Evolutionary conservation across 2,888 invertebrate genomes (phyloP).

Genomic region (Synergus gifuensis): DNA sequence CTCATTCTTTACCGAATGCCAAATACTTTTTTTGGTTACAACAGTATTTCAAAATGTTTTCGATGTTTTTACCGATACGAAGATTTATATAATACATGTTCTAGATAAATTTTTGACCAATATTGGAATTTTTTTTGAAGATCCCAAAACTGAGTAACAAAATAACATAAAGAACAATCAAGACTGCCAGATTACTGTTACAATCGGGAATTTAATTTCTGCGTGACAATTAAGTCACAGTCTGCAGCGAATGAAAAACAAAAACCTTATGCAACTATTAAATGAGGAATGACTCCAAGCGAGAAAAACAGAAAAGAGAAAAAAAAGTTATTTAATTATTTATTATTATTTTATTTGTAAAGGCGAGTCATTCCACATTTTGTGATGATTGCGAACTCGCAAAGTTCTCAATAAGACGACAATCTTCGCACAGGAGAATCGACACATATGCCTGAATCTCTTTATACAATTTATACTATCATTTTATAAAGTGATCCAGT

Average conservation of each 20-base stretch:
- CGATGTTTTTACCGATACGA: slow-evolving; percentile 31
- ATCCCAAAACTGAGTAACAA: background rate
- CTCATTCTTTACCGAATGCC: slow-evolving; percentile 38
- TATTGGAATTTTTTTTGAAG: background rate
- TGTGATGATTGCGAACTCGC: background rate
- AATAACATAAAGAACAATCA: slow-evolving; percentile 2
- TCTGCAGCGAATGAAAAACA: background rate
- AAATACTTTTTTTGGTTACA: slow-evolving; percentile 42
- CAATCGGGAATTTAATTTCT: background rate
- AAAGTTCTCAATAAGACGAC: slow-evolving; percentile 2
- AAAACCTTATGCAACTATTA: background rate
- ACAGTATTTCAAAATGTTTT: slow-evolving; percentile 39
- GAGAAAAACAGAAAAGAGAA: background rate
- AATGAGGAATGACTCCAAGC: background rate
- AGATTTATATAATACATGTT: slow-evolving; percentile 1
- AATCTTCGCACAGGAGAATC: slow-evolving; percentile 3
- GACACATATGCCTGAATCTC: background rate
- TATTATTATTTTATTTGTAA: slow-evolving; percentile 13
- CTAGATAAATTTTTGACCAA: background rate
- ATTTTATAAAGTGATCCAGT: background rate
- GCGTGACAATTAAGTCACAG: background rate
- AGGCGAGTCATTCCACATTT: slow-evolving; percentile 6
- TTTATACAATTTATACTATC: background rate
- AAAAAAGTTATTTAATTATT: background rate
- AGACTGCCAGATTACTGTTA: slow-evolving; percentile 17